Base-by-base conservation (phyloP, 2,888 invertebrate genomes). In the Andrena fulva region DNA sequence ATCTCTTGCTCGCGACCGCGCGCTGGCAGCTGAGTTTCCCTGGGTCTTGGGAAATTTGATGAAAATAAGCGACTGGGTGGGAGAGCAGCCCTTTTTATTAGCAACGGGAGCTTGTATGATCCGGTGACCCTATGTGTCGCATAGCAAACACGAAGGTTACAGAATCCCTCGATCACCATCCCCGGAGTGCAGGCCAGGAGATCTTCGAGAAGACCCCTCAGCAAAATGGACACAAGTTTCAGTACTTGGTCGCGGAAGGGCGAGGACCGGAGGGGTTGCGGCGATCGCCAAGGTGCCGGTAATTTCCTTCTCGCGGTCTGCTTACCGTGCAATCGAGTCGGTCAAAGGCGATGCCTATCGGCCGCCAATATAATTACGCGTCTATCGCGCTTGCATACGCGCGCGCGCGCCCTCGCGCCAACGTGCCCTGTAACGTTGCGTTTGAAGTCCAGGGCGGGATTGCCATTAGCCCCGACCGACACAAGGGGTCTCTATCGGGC, bases 341-440 rank as follows among this genome's bases (percentile, higher is more conserved):
- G 90, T 92, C 92, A 92, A 92, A 92, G 92, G 91, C 90, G 89
- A 90, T 89, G 87, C 88, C 90, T 90, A 91, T 91, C 91, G 89
- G 89, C 89, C 90, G 88, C 90, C 92, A 90, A 92, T 92, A 91
- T 92, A 92, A 92, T 92, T 92, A 92, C 88, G 87, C 74, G 83
- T 89, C 86, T 87, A 86, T 89, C 82, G 87, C 85, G 87, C 84
- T 87, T 84, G 80, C 87, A 84, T 84, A 80, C 79, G 78, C n/a
- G 1, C 1, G 20, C 24, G 56, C 20, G 24, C 56, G 24, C 56
- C n/a, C n/a, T n/a, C n/a, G n/a, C n/a, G 27, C 56, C 69, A 82
- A 42, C 72, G 79, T 70, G 59, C 56, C 71, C 77, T 85, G 87
- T 74, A 82, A 72, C 80, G 69, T 70, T 91, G 91, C 91, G 92